Percentiles rank a stretch among this genome's conserved stretches.
These are phyloP conservation scores for Leptinotarsa lineolata DNA, from an alignment of 1,140 invertebrate genomes.

Conservation along the genomic window DNA sequence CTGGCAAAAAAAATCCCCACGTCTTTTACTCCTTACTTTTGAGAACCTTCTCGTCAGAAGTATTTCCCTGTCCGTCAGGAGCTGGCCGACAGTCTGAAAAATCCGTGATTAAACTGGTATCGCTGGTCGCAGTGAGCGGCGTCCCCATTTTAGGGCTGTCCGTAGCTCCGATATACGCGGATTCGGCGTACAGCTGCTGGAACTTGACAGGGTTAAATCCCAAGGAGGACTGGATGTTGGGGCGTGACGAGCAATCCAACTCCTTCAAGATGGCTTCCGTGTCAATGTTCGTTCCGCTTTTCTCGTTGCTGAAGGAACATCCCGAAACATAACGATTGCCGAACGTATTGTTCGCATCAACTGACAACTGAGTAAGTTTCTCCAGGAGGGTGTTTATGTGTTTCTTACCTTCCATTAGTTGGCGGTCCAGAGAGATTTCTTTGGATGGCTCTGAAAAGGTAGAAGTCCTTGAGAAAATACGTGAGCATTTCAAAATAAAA, in stretches of 20 bases:
- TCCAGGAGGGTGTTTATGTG: constrained; percentile 50
- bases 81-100: constrained; percentile 42
- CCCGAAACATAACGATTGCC: constrained; percentile 48
- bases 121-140: constrained; percentile 27
- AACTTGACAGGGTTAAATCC: constrained; percentile 32
- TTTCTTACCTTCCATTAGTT: constrained; percentile 43
- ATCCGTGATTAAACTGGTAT: constrained; percentile 42
- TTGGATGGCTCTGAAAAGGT: not conserved
- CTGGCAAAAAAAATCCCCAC: not conserved
- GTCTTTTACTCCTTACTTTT: not conserved
- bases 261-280: constrained; percentile 40
- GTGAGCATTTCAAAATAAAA: no score
- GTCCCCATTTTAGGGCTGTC: constrained; percentile 16
- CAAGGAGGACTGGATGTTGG: constrained; percentile 35
- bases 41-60: constrained; percentile 28
- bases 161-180: constrained; percentile 15
- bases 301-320: constrained; percentile 40
- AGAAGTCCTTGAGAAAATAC: not conserved
- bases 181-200: constrained; percentile 33
- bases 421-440: constrained; percentile 33
- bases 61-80: constrained; percentile 44
- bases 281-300: constrained; percentile 27
- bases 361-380: constrained; percentile 46
- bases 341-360: constrained; percentile 33
- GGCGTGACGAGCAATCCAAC: constrained; percentile 38